A percentile compares a stretch with the other conserved stretches of the same genome.
phyloP scores from a whole-genome alignment of 2,888 invertebrate species.

The Nomada fucata region DNA sequence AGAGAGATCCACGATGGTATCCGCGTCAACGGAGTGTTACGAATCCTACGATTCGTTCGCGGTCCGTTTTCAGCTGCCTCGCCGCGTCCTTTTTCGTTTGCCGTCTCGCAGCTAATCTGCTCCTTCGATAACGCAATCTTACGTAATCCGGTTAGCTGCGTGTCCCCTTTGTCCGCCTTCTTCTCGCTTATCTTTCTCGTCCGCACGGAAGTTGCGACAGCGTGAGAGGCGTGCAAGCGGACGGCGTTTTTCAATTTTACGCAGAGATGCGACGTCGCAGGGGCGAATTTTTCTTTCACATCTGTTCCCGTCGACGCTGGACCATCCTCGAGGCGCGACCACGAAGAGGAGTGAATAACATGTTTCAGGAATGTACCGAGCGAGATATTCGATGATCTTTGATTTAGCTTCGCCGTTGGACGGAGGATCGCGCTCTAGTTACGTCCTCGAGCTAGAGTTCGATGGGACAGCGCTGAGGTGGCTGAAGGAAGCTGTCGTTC shows the following conservation, averaged over 20 bases:
- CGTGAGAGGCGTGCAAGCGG: constrained; percentile 13
- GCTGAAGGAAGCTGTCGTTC: constrained; percentile 18
- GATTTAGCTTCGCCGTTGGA: constrained; percentile 3
- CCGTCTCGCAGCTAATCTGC: neutral
- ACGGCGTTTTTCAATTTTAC: neutral
- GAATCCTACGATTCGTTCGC: neutral
- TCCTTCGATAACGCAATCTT: constrained; percentile 39
- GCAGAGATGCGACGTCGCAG: neutral
- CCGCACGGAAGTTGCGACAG: constrained; percentile 13
- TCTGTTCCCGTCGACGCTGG: no score
- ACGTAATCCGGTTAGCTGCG: neutral
- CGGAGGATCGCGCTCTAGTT: constrained; percentile 10
- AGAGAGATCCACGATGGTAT: neutral
- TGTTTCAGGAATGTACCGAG: constrained; percentile 47
- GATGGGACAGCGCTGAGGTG: constrained; percentile 2
- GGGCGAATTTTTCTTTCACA: no score
- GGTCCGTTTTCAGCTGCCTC: neutral
- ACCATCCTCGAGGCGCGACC: neutral
- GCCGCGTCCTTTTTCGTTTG: neutral
- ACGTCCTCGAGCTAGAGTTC: constrained; percentile 1
- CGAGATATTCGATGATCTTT: neutral
- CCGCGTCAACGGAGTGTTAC: neutral
- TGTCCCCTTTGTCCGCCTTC: constrained; percentile 31
- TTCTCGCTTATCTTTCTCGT: neutral
- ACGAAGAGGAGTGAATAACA: constrained; percentile 31